Percentiles rank a stretch among this genome's conserved stretches.
Evolutionary conservation across 37 sponge, comb jelly and placozoan genomes (phyloP).

Genomic region (Geodia barretti): DNA sequence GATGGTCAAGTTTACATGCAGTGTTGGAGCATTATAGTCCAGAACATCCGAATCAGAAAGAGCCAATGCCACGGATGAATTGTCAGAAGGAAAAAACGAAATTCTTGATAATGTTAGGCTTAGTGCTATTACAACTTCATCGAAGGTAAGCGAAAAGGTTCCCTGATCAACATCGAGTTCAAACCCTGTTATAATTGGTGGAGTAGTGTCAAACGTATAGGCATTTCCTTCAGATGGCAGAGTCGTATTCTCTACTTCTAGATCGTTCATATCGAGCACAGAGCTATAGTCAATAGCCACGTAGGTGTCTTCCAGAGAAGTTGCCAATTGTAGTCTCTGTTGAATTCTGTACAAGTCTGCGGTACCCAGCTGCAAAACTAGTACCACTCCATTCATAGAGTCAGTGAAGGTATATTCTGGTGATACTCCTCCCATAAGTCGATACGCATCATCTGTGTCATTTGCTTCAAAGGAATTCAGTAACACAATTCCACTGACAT

Average conservation of each 20-base stretch:
- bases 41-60: conserved; percentile 42
- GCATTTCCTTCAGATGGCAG: background rate
- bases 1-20: conserved; percentile 64
- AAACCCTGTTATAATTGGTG: conserved; percentile 57
- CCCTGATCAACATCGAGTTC: conserved; percentile 74
- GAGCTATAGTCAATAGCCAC: conserved; percentile 30
- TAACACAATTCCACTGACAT: conserved; percentile 42
- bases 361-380: conserved; percentile 48
- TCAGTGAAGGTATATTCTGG: conserved; percentile 56
- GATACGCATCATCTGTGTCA: conserved; percentile 24
- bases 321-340: conserved; percentile 51
- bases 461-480: conserved; percentile 51
- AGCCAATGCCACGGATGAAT: conserved; percentile 11
- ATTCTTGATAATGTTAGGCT: conserved; percentile 12
- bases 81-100: conserved; percentile 27
- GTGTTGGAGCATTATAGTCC: conserved; percentile 39
- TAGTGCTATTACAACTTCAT: conserved; percentile 73
- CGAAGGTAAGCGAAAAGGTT: conserved; percentile 69
- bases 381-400: conserved; percentile 52
- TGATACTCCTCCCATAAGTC: conserved; percentile 48
- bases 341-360: conserved; percentile 68
- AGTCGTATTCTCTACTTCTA: conserved; percentile 29
- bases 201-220: conserved; percentile 56
- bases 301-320: conserved; percentile 31
- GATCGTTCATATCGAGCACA: conserved; percentile 72